These are phyloP conservation scores for Oncorhynchus clarkii DNA, from an alignment of 2,113 vertebrate species.

Conservation along the genomic window DNA sequence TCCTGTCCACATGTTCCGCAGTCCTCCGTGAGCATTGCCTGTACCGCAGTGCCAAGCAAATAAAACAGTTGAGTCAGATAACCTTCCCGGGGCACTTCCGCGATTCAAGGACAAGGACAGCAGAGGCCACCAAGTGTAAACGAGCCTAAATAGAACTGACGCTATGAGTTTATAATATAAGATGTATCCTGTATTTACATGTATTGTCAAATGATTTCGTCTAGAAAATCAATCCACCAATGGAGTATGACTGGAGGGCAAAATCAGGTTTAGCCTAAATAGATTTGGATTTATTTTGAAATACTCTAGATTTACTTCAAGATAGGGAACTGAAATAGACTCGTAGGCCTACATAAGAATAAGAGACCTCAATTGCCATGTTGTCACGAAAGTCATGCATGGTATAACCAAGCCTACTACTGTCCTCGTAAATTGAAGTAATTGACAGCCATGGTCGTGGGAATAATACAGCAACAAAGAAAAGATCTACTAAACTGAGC, in stretches of 20 bases:
- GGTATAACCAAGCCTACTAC: conserved; percentile 10
- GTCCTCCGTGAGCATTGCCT: conserved; percentile 62
- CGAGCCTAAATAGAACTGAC: neutral
- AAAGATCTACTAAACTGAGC: neutral
- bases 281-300: neutral
- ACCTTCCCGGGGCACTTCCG: conserved; percentile 75
- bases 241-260: neutral
- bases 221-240: neutral
- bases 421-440: conserved; percentile 36
- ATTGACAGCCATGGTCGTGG: conserved; percentile 28
- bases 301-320: neutral
- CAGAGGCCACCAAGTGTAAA: conserved; percentile 49
- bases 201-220: neutral
- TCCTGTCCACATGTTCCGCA: conserved; percentile 69
- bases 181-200: neutral
- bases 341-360: neutral
- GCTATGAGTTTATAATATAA: neutral
- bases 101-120: conserved; percentile 78
- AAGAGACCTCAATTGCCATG: conserved; percentile 33
- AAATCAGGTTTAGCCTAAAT: neutral
- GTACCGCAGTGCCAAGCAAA: conserved; percentile 78
- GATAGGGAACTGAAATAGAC: neutral
- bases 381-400: conserved; percentile 45
- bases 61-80: conserved; percentile 79
- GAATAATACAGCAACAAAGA: neutral